Base-by-base conservation (phyloP, 2,113 vertebrate genomes). In the Bujurquina vittata region DNA sequence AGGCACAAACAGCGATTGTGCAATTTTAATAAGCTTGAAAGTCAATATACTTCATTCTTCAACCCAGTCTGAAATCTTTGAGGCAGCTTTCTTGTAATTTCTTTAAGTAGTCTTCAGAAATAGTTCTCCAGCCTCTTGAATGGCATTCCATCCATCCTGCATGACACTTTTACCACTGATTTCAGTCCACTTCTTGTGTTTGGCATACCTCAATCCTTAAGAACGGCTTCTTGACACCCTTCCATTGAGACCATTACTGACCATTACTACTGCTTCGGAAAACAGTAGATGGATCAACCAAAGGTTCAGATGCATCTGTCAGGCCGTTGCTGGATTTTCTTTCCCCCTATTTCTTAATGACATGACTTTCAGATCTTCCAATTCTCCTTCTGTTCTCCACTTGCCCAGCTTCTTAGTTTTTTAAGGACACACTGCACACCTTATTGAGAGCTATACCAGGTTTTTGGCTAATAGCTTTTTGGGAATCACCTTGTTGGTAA, bases 11-110 rank as follows among this genome's bases (percentile, higher is more conserved):
- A 29, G 63, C 29, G 46, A 26, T 46, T 67, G 63, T 69, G 26
- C 63, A 69, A 7, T 49, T 49, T 49, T 9, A 69, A 69, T 22
- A 11, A 67, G 1, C 40, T 67, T 15, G 2, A 4, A 49, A 46
- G 15, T 29, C 1, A 0, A 0, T 18, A 49, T 1, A 46, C 43
- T 10, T 46, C 23, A 26, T 67, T 40, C 22, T 46, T 46, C 40
- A 46, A 26, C 8, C 10, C 63, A 67, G 63, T 22, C 63, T 46
- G 37, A 46, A 46, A 14, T 46, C 22, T 67, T 8, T 67, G 23
- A 46, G 22, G 22, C 8, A 67, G 43, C 43, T 22, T 4, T 67
- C 5, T 33, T 33, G 31, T 33, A 33, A 33, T 33, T 33, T 33
- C 31, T 33, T 33, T 33, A 33, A 35, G 35, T 35, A 35, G 8